Evolutionary conservation across 2,888 invertebrate genomes (phyloP), one percentile per base, ranked within the genome.

Genomic region (Zelleria hepariella): DNA sequence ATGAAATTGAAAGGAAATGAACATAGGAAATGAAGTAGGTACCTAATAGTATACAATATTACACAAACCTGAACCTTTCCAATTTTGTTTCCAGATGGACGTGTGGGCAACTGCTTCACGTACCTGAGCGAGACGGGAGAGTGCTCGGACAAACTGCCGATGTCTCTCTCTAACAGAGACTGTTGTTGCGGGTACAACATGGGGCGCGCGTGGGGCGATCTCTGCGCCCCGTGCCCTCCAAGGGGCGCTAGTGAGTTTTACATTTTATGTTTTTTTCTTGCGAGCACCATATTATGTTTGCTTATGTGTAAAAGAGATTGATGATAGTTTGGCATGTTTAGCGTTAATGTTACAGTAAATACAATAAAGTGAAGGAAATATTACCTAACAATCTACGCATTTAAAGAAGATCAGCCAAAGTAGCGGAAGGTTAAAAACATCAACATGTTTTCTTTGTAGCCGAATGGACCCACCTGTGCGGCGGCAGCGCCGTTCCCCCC

Each of bases 161-260:
- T 94, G 77, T 85, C 92, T 64, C 82, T 95, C 52, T 95, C 95
- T 1, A 94, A 94, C 76, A 91, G 93, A 64, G 96, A 96, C 78
- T 96, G 96, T 73, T 96, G 96, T 78, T 96, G 96, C 78, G 94
- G 95, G 1, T 92, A 94, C 76, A 95, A 95, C 78, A 94, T 95
- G 93, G 96, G 96, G 3, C 92, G 94, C 70, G 96, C 95, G 7
- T 96, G 96, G 96, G 93, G 95, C 59, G 92, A 93, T 65, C 88
- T 92, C 62, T 96, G 96, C 76, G 91, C 93, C 61, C 90, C 93
- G 53, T 96, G 96, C 77, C 95, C 96, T 0, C 85, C 86, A 0
- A 62, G 83, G 4, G 82, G 82, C 10, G 72, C 86, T 32, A 70
- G 87, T 87, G 1, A 76, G 83, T 79, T 32, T 7, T 15, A 1